Conservation (phyloP, 2,113 vertebrate species). For the Calidris pygmaea region DNA sequence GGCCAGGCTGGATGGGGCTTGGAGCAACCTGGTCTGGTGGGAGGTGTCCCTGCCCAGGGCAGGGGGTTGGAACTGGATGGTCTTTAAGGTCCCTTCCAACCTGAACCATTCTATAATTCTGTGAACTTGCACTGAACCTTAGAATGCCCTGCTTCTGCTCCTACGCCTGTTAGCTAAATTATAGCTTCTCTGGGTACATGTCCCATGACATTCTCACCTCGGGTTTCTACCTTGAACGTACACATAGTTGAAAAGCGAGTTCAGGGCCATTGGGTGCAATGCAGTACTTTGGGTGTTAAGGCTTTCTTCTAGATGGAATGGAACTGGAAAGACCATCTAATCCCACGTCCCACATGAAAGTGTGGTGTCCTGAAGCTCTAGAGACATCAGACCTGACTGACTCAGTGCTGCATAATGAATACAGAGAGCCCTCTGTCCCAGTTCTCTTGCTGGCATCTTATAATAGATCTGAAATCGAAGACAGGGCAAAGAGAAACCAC, state of each 20-base stretch:
- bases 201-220: neutral
- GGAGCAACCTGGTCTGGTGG: too few species aligned
- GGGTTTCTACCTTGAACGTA: neutral
- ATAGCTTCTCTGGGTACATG: neutral
- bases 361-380: neutral
- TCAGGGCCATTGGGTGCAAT: rapidly evolving
- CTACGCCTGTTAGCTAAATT: neutral
- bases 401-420: neutral
- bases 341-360: neutral
- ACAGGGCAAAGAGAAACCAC: neutral
- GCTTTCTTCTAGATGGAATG: neutral
- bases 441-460: neutral
- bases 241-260: rapidly evolving
- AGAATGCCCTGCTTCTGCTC: neutral
- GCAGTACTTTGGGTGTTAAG: neutral
- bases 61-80: too few species aligned
- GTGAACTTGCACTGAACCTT: neutral
- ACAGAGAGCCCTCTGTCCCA: neutral
- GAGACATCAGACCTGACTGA: neutral
- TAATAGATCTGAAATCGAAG: neutral
- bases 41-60: too few species aligned
- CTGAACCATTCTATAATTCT: too few species aligned
- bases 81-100: too few species aligned
- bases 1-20: too few species aligned
- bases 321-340: neutral